phyloP scores from a whole-genome alignment of 64 coral and sea anemone species.

The Catalaphyllia jardinei region DNA sequence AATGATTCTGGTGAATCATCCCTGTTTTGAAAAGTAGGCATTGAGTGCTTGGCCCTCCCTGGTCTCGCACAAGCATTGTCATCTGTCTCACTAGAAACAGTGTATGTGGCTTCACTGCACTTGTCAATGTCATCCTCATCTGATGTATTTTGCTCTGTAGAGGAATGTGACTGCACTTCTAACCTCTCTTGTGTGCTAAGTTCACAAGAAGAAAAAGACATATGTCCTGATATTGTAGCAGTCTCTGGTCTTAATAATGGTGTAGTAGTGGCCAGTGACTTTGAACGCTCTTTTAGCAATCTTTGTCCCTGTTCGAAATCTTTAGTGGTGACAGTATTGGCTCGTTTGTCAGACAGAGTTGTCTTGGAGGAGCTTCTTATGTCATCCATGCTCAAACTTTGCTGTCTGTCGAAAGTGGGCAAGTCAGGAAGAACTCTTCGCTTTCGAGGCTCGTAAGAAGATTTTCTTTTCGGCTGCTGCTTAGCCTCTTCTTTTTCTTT shows the following conservation, averaged over 20 bases:
- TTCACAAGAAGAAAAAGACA: conserved; percentile 59
- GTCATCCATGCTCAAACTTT: conserved; percentile 53
- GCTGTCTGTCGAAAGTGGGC: conserved; percentile 14
- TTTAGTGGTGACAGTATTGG: conserved; percentile 47
- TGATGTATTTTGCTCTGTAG: conserved; percentile 38
- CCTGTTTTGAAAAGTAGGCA: background rate
- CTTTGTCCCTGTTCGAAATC: conserved; percentile 25
- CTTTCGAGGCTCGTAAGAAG: conserved; percentile 29
- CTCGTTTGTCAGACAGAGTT: background rate
- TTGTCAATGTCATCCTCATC: conserved; percentile 32
- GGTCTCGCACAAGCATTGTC: background rate
- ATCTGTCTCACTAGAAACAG: background rate
- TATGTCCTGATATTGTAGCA: background rate
- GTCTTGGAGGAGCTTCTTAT: conserved; percentile 22
- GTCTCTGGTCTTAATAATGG: conserved; percentile 43
- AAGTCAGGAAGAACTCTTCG: conserved; percentile 26
- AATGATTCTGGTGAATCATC: conserved; percentile 50
- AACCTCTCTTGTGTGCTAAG: background rate
- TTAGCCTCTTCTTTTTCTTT: conserved; percentile 53
- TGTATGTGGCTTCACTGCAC: conserved; percentile 14
- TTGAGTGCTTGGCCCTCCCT: background rate
- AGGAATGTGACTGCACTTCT: conserved; percentile 43
- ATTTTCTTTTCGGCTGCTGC: conserved; percentile 62
- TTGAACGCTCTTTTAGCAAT: conserved; percentile 35
- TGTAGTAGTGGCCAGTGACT: background rate